These are phyloP conservation scores for Nephrotoma guestfalica DNA, from an alignment of 2,888 invertebrate species.

Conservation along the genomic window DNA sequence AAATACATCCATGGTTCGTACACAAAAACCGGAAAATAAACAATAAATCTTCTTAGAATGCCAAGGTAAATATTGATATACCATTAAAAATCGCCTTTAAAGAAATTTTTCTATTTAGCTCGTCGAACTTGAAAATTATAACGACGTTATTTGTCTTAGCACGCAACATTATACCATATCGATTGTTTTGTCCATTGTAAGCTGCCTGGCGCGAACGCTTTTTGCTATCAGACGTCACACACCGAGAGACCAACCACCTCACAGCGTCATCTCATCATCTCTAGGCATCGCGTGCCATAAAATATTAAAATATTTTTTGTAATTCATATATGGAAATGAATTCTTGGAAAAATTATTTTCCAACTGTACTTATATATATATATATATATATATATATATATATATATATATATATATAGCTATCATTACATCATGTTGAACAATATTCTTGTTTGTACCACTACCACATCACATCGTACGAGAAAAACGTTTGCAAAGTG, in stretches of 20 bases:
- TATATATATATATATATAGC: no score
- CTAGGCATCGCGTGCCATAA: neutral
- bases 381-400: no score
- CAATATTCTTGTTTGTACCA: no score
- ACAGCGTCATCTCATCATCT: neutral
- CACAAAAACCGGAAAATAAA: neutral
- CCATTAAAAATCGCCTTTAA: neutral
- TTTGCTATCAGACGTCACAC: no score
- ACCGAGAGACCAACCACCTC: neutral
- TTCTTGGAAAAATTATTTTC: neutral
- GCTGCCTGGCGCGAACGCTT: no score
- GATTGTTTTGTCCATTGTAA: neutral
- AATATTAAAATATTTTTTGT: neutral
- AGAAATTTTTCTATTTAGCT: neutral
- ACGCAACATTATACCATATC: neutral
- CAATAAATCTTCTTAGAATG: neutral
- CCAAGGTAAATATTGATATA: neutral
- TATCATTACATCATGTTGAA: neutral
- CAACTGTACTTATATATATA: neutral
- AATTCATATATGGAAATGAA: neutral
- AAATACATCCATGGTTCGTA: no score
- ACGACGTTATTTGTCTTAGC: neutral
- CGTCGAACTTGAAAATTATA: neutral
- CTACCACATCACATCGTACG: no score
- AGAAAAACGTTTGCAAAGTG: no score